Base-by-base conservation (phyloP, 2,888 invertebrate species). In the Tuberolachnus salignus region DNA sequence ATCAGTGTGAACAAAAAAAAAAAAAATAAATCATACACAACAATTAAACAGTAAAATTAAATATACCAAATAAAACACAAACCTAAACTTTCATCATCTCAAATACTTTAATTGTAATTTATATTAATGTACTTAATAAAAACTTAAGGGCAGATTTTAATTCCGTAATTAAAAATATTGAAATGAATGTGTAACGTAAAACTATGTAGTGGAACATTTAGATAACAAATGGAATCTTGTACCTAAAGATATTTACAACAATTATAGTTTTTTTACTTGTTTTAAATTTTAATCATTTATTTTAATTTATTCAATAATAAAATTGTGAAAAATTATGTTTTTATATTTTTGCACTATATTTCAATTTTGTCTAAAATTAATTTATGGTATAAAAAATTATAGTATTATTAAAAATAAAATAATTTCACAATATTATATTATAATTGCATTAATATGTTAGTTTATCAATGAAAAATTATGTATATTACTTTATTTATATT, bases 91-190 rank as follows among this genome's bases (percentile, higher is more conserved):
- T n/a, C n/a, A 44, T 14, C n/a, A 51, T 34, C 0, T 26, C 26
- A 19, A 26, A 13, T 71, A 3, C 6, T 46, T 51, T 42, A 13
- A 8, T 63, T 64, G 11, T 63, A 53, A 73, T 51, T 53, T 42
- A 34, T 26, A 16, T 34, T n/a, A 53, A 1, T 42, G 13, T 21
- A 13, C n/a, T n/a, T n/a, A n/a, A 73, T 73, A 51, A 73, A 53
- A 51, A 61, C 21, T 63, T 73, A 51, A 63, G 53, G n/a, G 53
- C 63, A 53, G 63, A 63, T 13, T 63, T 59, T 72, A 49, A 49
- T 49, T 71, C 21, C 46, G 44, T 23, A 59, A 71, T 59, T 59
- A 49, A 23, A 73, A 11, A 51, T 63, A 42, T 34, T 6, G 14
- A 44, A 44, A 42, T 42, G 4, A 73, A 61, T 4, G 4, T 61